Conservation (phyloP, 2,797 vertebrate genomes). For the Thamnophis elegans region DNA sequence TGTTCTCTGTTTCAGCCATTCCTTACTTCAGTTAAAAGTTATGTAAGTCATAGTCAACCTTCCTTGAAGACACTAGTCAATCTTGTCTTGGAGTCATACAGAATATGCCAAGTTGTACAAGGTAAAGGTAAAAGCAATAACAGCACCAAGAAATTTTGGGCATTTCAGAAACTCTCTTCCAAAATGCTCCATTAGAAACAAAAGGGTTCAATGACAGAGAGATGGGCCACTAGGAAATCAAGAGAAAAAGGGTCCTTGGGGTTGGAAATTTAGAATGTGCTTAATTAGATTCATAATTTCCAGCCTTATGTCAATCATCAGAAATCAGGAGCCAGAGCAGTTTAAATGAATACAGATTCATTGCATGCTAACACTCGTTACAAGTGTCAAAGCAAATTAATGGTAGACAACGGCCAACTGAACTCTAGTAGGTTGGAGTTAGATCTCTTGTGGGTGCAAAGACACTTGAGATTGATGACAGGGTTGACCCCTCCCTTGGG, state of each 20-base stretch:
- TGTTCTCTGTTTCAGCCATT: background rate
- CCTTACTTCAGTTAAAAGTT: background rate
- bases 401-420: background rate
- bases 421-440: background rate
- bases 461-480: background rate
- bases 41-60: background rate
- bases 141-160: background rate
- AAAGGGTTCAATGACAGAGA: background rate
- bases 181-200: background rate
- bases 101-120: background rate
- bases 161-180: background rate
- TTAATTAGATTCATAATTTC: background rate
- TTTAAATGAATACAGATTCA: background rate
- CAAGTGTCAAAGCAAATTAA: background rate
- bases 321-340: background rate
- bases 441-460: background rate
- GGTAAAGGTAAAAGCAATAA: background rate
- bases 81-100: background rate
- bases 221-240: background rate
- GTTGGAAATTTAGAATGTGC: background rate
- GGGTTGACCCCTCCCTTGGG: background rate
- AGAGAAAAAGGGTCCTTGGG: background rate
- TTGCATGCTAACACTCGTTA: background rate
- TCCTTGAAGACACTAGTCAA: background rate
- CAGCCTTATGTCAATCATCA: background rate